Evolutionary conservation across 1,140 invertebrate genomes (phyloP).

Genomic region (Brachionus asplanchnoidis): DNA sequence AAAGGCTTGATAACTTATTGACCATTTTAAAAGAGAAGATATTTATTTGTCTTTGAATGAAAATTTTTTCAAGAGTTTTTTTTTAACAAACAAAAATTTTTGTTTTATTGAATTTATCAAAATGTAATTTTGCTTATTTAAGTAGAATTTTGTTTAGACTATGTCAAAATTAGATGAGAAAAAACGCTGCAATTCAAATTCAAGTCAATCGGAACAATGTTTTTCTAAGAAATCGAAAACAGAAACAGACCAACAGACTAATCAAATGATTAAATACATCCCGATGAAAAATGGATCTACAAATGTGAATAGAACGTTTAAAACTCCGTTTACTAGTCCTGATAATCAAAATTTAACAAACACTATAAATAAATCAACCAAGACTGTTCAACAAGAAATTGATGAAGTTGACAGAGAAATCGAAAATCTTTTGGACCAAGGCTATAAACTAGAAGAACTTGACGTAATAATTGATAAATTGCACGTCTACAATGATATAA

Average conservation of each 20-base stretch:
- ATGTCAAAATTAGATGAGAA: constrained; percentile 2
- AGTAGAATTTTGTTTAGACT: background rate
- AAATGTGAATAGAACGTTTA: constrained; percentile 8
- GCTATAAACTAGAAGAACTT: background rate
- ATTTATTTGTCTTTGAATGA: background rate
- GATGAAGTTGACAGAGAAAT: background rate
- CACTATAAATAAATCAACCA: background rate
- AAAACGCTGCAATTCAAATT: background rate
- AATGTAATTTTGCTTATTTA: too few relatives aligned
- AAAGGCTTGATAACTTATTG: background rate
- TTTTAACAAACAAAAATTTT: background rate
- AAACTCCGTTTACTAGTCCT: background rate
- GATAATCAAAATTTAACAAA: background rate
- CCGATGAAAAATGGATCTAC: constrained; percentile 24
- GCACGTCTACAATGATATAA: constrained; percentile 18
- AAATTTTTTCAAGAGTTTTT: too few relatives aligned
- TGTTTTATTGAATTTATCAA: background rate
- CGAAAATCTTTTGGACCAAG: background rate
- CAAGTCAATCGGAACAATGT: background rate
- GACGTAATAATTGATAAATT: constrained; percentile 29
- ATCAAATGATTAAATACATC: background rate
- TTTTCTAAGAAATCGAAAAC: background rate
- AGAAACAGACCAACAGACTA: background rate
- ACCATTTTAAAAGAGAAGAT: background rate
- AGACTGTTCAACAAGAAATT: background rate